Percentiles rank a stretch among this genome's conserved stretches.
Evolutionary conservation across 2,113 vertebrate genomes (phyloP).

Genomic region (Bos indicus): DNA sequence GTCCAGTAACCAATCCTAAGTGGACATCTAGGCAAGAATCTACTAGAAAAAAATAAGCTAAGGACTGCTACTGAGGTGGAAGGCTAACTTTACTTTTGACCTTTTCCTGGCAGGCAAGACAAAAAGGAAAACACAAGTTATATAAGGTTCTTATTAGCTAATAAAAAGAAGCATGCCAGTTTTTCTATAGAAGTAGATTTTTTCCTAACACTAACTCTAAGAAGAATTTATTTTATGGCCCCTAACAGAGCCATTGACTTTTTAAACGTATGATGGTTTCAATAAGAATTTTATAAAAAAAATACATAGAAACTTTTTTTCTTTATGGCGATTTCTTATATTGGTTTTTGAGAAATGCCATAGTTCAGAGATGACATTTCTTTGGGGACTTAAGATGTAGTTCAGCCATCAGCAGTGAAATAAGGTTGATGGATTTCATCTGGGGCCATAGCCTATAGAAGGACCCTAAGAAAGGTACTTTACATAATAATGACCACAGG

Average conservation of each 20-base stretch:
- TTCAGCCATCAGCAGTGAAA: constrained; percentile 16
- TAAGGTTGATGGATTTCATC: neutral
- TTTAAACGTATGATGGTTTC: constrained; percentile 52
- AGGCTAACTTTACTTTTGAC: constrained; percentile 47
- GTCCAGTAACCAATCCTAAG: neutral
- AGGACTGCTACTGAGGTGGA: constrained; percentile 5
- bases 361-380: constrained; percentile 20
- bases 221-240: constrained; percentile 57
- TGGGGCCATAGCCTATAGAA: neutral
- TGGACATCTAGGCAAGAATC: neutral
- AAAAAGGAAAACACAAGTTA: constrained; percentile 52
- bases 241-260: constrained; percentile 34
- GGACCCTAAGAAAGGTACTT: neutral
- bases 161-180: constrained; percentile 60
- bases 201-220: constrained; percentile 21
- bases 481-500: neutral
- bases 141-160: constrained; percentile 61
- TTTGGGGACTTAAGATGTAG: neutral
- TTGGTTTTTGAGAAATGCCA: constrained; percentile 59
- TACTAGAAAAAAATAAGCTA: neutral
- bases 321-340: constrained; percentile 25
- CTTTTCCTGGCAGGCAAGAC: constrained; percentile 39
- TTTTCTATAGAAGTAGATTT: constrained; percentile 43
- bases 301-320: neutral
- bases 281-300: constrained; percentile 46